phyloP scores from a whole-genome alignment of 2,113 vertebrate genomes.

The Muscicapa adusta region DNA sequence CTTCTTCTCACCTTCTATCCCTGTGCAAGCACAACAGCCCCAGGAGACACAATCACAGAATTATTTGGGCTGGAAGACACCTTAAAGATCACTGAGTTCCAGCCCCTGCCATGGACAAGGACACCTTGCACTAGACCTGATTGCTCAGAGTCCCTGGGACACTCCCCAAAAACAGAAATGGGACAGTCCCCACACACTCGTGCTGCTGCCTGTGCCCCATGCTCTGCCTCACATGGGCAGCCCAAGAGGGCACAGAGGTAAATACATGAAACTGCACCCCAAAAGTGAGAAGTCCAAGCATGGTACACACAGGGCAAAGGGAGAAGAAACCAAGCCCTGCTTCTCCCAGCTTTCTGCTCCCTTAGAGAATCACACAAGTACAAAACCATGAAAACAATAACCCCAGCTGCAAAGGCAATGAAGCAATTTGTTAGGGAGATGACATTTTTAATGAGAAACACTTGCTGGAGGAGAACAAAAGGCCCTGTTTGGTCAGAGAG shows the following conservation, averaged over 20 bases:
- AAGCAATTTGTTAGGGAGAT: slow-evolving; percentile 87
- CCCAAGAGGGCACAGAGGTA: not conserved
- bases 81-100: not conserved
- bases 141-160: not conserved
- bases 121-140: not conserved
- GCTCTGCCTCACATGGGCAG: accelerated
- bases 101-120: not conserved
- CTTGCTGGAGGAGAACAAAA: slow-evolving; percentile 84
- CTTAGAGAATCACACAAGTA: slow-evolving; percentile 62
- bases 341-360: slow-evolving; percentile 50
- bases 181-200: not conserved
- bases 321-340: not conserved
- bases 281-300: not conserved
- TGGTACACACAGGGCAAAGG: not conserved
- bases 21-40: not conserved
- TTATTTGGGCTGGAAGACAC: not conserved
- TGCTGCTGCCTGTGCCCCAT: not conserved
- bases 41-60: not conserved
- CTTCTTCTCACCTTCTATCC: not conserved
- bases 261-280: not conserved
- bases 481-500: slow-evolving; percentile 72
- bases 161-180: not conserved
- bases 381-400: slow-evolving; percentile 69
- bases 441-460: slow-evolving; percentile 91
- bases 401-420: slow-evolving; percentile 80